Base-by-base conservation (phyloP, 2,888 invertebrate genomes). In the Tuberolachnus salignus region DNA sequence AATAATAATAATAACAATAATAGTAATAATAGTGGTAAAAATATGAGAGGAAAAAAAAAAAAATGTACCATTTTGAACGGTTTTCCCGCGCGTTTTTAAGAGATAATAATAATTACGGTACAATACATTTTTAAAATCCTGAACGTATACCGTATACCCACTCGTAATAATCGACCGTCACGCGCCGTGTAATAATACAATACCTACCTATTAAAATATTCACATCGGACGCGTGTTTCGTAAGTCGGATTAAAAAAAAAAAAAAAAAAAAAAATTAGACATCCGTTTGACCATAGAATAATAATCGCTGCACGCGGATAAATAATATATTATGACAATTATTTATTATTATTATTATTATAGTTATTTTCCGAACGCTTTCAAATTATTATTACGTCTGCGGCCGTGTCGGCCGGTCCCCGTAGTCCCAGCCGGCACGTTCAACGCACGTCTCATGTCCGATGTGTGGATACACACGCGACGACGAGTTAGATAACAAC, bases 231-330 rank as follows among this genome's bases (percentile, higher is more conserved):
- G n/a, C 19, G 51, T 51, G 23, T 67, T 51, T 67, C 51, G 67
- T 6, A 51, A 16, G 9, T n/a, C 34, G 34, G 34, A 34, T 34
- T 34, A 34, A 34, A 34, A 34, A 34, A 34, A 9, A 1, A 34
- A 34, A 34, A 34, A 9, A 1, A 23, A 23, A 21, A 63, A 64
- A 67, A 67, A 34, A 42, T 6, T 55, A 46, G 57, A 57, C 71
- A 46, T 71, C 71, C 57, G 44, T 46, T 23, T 23, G 34, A 57
- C 46, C 59, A 46, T 46, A 67, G 16, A 67, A 51, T 34, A 67
- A 46, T 59, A 42, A 42, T 44, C 21, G 44, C 23, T 55, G 42
- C 16, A 21, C 11, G 21, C 16, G 10, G 44, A 55, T 70, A 55
- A 55, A 26, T 51, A 59, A 26, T 59, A 26, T 59, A 59, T 59